Percentiles rank a stretch among this genome's conserved stretches.
These are phyloP conservation scores for Phalangium opilio DNA, from an alignment of 2,888 invertebrate genomes.

Conservation along the genomic window DNA sequence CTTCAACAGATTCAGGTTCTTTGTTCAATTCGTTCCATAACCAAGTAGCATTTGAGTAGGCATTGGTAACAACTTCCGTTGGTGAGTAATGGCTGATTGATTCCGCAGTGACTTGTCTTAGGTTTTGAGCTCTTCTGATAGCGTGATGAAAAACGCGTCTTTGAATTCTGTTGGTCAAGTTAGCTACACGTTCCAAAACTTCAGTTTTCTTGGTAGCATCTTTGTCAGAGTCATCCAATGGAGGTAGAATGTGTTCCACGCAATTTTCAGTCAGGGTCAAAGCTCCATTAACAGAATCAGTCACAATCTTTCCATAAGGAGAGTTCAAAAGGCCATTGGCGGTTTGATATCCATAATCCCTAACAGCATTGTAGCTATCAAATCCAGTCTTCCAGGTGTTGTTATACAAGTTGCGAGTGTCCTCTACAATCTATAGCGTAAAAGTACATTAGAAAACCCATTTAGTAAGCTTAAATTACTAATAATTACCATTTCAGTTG, in stretches of 20 bases:
- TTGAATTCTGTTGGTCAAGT: no score
- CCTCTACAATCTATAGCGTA: neutral
- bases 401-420: neutral
- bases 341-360: constrained; percentile 8
- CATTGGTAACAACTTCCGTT: neutral
- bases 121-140: no score
- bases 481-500: constrained; percentile 58
- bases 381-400: neutral
- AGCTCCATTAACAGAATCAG: constrained; percentile 49
- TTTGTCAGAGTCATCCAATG: constrained; percentile 25
- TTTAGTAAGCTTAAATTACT: neutral
- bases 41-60: neutral
- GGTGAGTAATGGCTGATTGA: no score
- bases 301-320: constrained; percentile 49
- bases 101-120: no score
- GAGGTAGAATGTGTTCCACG: constrained; percentile 56
- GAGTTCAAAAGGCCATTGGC: constrained; percentile 38
- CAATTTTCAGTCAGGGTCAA: constrained; percentile 52
- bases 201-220: no score
- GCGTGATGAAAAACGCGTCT: no score
- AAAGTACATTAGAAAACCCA: constrained; percentile 19
- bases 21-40: constrained; percentile 3
- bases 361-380: constrained; percentile 2
- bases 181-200: no score
- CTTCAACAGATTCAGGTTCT: neutral